Evolutionary conservation across 2,888 invertebrate species (phyloP).

Genomic region (Tubulanus polymorphus): DNA sequence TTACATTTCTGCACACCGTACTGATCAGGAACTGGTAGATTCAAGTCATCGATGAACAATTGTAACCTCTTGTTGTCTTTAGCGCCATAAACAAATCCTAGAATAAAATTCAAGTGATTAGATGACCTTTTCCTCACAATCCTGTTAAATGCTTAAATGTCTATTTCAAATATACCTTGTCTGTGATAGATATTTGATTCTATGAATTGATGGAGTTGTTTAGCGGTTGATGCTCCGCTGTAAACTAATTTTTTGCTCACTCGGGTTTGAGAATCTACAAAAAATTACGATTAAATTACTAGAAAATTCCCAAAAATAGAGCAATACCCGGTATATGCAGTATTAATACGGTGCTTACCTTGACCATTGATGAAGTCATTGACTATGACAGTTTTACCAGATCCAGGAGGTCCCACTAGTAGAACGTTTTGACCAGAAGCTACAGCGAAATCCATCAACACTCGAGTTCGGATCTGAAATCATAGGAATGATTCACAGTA

Average conservation of each 20-base stretch:
- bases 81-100: constrained; percentile 54
- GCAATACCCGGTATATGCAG: not conserved
- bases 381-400: constrained; percentile 51
- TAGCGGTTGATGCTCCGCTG: constrained; percentile 47
- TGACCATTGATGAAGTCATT: constrained; percentile 49
- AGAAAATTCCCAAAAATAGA: too few species aligned
- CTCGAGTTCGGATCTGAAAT: constrained; percentile 41
- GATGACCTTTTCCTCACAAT: not conserved
- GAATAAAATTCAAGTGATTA: not conserved
- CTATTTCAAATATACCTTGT: constrained; percentile 31
- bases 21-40: constrained; percentile 43
- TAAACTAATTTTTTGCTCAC: constrained; percentile 48
- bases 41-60: constrained; percentile 52
- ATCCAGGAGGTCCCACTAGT: constrained; percentile 49
- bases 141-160: not conserved
- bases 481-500: not conserved
- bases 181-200: constrained; percentile 52
- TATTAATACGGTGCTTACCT: constrained; percentile 28
- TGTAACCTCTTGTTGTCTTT: constrained; percentile 49
- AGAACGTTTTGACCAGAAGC: constrained; percentile 50
- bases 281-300: too few species aligned
- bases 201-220: constrained; percentile 50
- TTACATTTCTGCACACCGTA: constrained; percentile 47
- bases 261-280: constrained; percentile 33
- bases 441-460: constrained; percentile 50